These are phyloP conservation scores for Patiria pectinifera DNA, from an alignment of 53 echinoderm and acorn worm species.

Conservation along the genomic window DNA sequence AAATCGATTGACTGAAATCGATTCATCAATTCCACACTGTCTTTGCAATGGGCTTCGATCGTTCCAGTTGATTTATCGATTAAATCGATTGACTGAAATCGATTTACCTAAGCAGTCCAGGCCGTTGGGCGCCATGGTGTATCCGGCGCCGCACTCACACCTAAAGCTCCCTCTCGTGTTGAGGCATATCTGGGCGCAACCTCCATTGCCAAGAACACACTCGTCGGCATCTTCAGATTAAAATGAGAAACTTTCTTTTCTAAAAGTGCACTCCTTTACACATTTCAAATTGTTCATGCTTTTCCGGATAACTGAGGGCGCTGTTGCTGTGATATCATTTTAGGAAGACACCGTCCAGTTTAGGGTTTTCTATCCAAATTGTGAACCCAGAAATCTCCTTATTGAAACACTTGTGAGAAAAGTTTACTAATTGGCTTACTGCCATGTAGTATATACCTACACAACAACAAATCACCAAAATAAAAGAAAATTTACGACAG, in stretches of 20 bases:
- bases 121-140: constrained; percentile 46
- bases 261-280: neutral
- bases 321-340: too few species aligned
- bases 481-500: too few species aligned
- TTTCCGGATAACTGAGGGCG: neutral
- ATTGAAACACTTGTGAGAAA: too few species aligned
- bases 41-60: neutral
- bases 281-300: neutral
- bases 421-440: too few species aligned
- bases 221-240: constrained; percentile 85
- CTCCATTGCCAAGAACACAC: constrained; percentile 83
- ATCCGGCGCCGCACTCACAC: constrained; percentile 78
- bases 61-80: neutral
- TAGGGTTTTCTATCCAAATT: too few species aligned
- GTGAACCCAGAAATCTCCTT: too few species aligned
- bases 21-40: neutral
- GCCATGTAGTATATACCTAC: too few species aligned
- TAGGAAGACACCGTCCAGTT: too few species aligned
- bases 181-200: constrained; percentile 77
- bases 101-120: constrained; percentile 73
- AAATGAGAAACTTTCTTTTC: neutral
- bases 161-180: constrained; percentile 81
- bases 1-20: neutral
- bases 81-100: neutral
- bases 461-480: too few species aligned